phyloP scores from a whole-genome alignment of 2,113 vertebrate species.

The Xiphophorus hellerii region DNA sequence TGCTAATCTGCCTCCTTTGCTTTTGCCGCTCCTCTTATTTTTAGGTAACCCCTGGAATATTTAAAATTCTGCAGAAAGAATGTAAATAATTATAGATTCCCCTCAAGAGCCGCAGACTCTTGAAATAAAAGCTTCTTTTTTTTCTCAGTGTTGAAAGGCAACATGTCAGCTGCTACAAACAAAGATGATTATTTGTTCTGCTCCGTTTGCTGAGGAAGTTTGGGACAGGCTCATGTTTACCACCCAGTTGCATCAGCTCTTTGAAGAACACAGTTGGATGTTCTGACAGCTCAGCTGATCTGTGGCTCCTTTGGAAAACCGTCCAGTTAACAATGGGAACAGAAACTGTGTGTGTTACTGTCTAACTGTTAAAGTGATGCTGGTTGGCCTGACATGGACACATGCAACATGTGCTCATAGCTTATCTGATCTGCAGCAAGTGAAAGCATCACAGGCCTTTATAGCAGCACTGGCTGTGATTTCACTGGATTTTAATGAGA shows the following conservation, averaged over 20 bases:
- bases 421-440: not conserved
- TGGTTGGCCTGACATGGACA: not conserved
- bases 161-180: not conserved
- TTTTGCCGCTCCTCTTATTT: no score
- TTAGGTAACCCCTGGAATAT: no score
- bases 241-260: not conserved
- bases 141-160: not conserved
- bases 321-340: no score
- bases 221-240: not conserved
- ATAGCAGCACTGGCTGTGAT: not conserved
- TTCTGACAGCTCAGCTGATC: not conserved
- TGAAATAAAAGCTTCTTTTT: no score
- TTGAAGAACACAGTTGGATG: not conserved
- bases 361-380: no score
- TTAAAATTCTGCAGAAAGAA: no score
- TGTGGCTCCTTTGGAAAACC: not conserved
- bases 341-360: no score
- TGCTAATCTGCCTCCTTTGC: no score
- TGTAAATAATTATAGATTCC: no score
- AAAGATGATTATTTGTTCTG: not conserved
- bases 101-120: no score
- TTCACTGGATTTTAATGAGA: slow-evolving; percentile 18
- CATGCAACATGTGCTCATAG: not conserved
- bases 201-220: not conserved
- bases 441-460: not conserved